phyloP scores from a whole-genome alignment of 1,140 invertebrate species.

The Drosophila neocordata region DNA sequence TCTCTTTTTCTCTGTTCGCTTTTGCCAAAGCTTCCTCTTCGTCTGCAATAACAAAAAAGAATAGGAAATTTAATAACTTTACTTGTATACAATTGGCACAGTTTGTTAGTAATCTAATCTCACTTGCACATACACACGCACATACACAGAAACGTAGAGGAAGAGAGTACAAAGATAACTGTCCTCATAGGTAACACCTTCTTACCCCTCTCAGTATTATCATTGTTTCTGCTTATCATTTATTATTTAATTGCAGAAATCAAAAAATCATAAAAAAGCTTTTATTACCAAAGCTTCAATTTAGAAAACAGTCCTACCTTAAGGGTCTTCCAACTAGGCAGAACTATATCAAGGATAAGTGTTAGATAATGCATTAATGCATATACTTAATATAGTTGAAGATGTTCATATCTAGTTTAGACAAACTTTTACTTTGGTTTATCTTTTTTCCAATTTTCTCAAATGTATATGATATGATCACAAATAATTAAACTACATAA shows the following conservation, averaged over 20 bases:
- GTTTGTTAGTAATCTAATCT: constrained; percentile 44
- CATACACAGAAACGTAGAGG: too few relatives aligned
- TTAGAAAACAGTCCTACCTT: too few relatives aligned
- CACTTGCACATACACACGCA: constrained; percentile 25
- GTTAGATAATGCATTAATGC: too few relatives aligned
- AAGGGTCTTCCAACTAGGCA: too few relatives aligned
- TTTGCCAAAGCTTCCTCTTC: constrained; percentile 54
- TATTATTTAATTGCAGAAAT: neutral
- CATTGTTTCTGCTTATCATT: constrained; percentile 2
- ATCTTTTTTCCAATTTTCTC: too few relatives aligned
- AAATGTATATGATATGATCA: too few relatives aligned
- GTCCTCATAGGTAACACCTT: neutral
- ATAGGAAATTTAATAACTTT: constrained; percentile 24
- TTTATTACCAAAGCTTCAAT: neutral
- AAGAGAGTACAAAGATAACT: too few relatives aligned
- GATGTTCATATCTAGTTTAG: too few relatives aligned
- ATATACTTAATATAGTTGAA: too few relatives aligned
- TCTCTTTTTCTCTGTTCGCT: neutral
- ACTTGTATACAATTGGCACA: neutral
- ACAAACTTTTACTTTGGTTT: too few relatives aligned
- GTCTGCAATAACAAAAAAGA: constrained; percentile 54
- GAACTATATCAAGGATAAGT: neutral
- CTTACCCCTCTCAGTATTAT: neutral
- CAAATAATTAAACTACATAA: neutral
- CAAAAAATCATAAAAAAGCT: neutral